Percentiles rank a stretch among this genome's conserved stretches.
Evolutionary conservation across 2,888 invertebrate genomes (phyloP).

Genomic region (Netelia fuscicornis): DNA sequence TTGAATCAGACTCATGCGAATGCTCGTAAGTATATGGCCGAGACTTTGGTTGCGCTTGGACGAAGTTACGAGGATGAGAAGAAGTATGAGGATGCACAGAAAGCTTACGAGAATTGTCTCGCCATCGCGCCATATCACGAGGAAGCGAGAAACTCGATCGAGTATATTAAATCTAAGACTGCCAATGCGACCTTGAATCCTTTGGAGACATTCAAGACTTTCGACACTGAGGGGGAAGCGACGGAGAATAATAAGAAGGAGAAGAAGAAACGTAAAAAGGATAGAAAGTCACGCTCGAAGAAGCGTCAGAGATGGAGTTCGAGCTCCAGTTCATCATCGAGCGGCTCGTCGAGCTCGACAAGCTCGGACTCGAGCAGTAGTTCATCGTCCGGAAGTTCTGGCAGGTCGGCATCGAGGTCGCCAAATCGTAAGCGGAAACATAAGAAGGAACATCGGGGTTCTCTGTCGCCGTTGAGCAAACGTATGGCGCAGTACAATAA

Average conservation of each 20-base stretch:
- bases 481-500: slow-evolving; percentile 93
- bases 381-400: slow-evolving; percentile 84
- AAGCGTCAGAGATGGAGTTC: slow-evolving; percentile 85
- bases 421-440: slow-evolving; percentile 84
- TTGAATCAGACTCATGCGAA: slow-evolving; percentile 96
- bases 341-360: slow-evolving; percentile 88
- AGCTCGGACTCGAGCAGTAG: slow-evolving; percentile 87
- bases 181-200: slow-evolving; percentile 79
- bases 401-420: slow-evolving; percentile 81
- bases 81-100: slow-evolving; percentile 93
- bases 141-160: slow-evolving; percentile 93
- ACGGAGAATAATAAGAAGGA: slow-evolving; percentile 81
- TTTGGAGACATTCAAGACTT: slow-evolving; percentile 80
- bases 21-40: slow-evolving; percentile 97
- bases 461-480: slow-evolving; percentile 93
- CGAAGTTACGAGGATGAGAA: slow-evolving; percentile 95
- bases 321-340: slow-evolving; percentile 89
- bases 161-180: slow-evolving; percentile 91
- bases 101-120: slow-evolving; percentile 93
- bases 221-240: slow-evolving; percentile 81
- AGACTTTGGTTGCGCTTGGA: slow-evolving; percentile 95
- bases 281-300: slow-evolving; percentile 83
- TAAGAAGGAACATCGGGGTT: slow-evolving; percentile 89
- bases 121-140: slow-evolving; percentile 94
- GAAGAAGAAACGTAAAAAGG: slow-evolving; percentile 85